Base-by-base conservation (phyloP, 2,888 invertebrate species). In the Petrolisthes manimaculis region DNA sequence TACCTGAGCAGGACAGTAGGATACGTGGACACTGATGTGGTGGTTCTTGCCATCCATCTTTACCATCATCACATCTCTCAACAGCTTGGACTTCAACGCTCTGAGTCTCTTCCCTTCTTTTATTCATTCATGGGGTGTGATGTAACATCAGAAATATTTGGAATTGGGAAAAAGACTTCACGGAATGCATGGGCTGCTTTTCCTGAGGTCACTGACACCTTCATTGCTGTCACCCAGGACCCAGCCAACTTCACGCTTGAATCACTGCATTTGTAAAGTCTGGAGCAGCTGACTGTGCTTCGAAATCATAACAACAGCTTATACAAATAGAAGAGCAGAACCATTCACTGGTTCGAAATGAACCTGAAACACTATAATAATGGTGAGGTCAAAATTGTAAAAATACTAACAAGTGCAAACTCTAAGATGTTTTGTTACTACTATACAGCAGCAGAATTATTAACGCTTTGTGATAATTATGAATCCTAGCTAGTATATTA, bases 111-210 rank as follows among this genome's bases (percentile, higher is more conserved):
- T 24, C 83, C 83, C 4, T 37, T 69, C 12, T 80, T 56, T 24
- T 37, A 56, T 80, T 8, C 80, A n/a, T 24, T 51, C 8, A 80
- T 56, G 56, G 80, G 56, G 56, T 56, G 80, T 21, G 80, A 80
- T 53, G 56, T 80, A 18, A 24, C 14, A 21, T 56, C 61, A 80
- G n/a, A 55, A 4, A 18, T 80, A 56, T 55, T 56, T 56, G 80
- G 80, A 3, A 56, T 80, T 21, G 80, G 55, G 6, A 80, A 80
- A 56, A 80, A 80, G 80, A 80, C 56, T 14, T 55, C 54, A 4
- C 5, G 61, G 61, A 61, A 61, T 78, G 78, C 78, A 18, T 78
- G 78, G 78, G 24, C 5, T 14, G n/a, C 24, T 53, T 61, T 54
- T 54, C 78, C 5, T 14, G 18, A 53, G 54, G 78, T 78, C 54